Conservation (phyloP, 2,888 invertebrate species). For the Conomelus anceps region DNA sequence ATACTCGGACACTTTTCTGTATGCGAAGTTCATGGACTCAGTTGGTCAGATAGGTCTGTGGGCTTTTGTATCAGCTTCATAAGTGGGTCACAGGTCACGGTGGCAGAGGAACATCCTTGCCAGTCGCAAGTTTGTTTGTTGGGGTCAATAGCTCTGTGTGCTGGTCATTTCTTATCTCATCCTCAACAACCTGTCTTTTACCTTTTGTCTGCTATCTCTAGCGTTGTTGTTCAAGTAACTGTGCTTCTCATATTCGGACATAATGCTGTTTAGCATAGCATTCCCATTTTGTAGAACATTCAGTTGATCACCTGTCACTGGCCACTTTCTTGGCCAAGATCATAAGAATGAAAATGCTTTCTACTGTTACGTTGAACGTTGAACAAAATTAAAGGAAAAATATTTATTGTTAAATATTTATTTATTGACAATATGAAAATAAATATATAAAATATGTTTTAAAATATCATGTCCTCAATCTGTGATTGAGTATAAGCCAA, state of each 20-base stretch:
- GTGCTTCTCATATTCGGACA: neutral
- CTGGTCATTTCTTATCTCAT: neutral
- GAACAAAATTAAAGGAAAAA: neutral
- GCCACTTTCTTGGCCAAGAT: neutral
- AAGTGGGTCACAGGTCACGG: neutral
- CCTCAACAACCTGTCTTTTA: neutral
- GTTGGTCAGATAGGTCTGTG: neutral
- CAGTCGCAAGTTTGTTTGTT: neutral
- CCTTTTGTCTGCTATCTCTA: neutral
- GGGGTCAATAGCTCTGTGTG: neutral
- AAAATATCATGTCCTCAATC: too few relatives aligned
- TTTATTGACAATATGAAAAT: too few relatives aligned
- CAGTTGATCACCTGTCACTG: neutral
- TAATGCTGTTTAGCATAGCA: neutral
- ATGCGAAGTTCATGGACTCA: neutral
- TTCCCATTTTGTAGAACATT: neutral
- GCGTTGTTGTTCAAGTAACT: neutral
- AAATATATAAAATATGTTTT: too few relatives aligned
- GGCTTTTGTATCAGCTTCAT: neutral
- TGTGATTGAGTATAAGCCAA: too few relatives aligned
- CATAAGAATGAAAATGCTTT: neutral
- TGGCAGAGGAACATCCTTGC: neutral
- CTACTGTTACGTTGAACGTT: neutral
- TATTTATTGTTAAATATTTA: neutral
- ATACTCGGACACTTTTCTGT: neutral